These are phyloP conservation scores for Papilio elwesi DNA, from an alignment of 2,888 invertebrate species.

Conservation along the genomic window DNA sequence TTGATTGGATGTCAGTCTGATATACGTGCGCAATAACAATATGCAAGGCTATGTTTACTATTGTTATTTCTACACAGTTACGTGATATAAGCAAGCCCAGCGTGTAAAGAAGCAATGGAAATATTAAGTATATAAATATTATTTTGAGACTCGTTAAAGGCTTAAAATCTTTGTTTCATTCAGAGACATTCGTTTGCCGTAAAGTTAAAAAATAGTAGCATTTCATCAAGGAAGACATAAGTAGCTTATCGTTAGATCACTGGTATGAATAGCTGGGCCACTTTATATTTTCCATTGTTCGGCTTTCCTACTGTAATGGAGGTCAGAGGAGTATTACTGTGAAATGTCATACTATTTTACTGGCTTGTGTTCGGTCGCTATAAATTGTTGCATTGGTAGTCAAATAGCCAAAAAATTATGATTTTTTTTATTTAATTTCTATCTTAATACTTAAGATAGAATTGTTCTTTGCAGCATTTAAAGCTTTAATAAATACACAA, in stretches of 20 bases:
- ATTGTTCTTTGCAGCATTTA: background rate
- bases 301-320: conserved; percentile 23
- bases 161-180: too few relatives aligned
- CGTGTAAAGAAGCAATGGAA: too few relatives aligned
- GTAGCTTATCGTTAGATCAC: conserved; percentile 21
- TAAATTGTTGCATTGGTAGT: background rate
- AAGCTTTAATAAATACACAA: background rate
- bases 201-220: conserved; percentile 17
- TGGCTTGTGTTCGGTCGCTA: conserved; percentile 14
- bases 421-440: background rate
- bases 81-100: too few relatives aligned
- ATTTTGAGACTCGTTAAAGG: too few relatives aligned
- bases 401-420: background rate
- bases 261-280: conserved; percentile 14
- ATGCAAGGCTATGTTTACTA: background rate
- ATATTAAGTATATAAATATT: too few relatives aligned
- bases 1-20: conserved; percentile 41
- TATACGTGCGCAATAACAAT: conserved; percentile 6
- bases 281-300: conserved; percentile 29
- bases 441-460: background rate
- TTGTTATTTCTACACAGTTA: background rate
- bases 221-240: conserved; percentile 22
- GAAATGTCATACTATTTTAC: conserved; percentile 28
- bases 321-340: conserved; percentile 27
- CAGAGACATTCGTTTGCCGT: background rate